Evolutionary conservation across 2,888 invertebrate species (phyloP).

Genomic region (Macrophya annulata): DNA sequence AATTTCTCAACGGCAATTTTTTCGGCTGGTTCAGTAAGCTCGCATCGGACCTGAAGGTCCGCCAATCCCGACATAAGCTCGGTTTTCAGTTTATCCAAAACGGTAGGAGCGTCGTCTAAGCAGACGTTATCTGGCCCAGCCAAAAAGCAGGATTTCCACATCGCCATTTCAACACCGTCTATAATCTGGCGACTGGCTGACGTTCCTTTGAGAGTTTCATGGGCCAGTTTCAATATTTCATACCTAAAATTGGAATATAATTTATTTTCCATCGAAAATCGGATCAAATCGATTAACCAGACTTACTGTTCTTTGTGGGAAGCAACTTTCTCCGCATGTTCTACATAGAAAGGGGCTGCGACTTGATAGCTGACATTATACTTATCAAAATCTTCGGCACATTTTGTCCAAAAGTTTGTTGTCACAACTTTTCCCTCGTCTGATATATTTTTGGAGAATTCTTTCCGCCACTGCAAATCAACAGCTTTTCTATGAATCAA

Average conservation of each 20-base stretch:
- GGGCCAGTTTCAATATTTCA: slow-evolving; percentile 73
- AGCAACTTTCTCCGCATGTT: slow-evolving; percentile 81
- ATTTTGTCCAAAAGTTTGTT: slow-evolving; percentile 81
- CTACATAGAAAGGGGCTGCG: slow-evolving; percentile 85
- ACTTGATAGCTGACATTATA: slow-evolving; percentile 84
- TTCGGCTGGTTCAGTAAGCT: slow-evolving; percentile 68
- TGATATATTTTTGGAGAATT: slow-evolving; percentile 79
- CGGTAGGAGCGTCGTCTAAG: slow-evolving; percentile 61
- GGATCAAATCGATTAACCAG: background rate
- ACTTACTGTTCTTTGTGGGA: slow-evolving; percentile 73
- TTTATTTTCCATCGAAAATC: background rate
- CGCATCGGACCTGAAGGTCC: slow-evolving; percentile 68
- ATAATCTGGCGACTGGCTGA: slow-evolving; percentile 69
- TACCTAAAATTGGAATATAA: slow-evolving; percentile 66
- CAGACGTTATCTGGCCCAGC: slow-evolving; percentile 72
- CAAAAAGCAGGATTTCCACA: slow-evolving; percentile 78
- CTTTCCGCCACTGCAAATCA: slow-evolving; percentile 70
- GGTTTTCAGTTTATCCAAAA: slow-evolving; percentile 72
- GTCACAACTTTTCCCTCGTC: slow-evolving; percentile 71
- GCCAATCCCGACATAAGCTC: slow-evolving; percentile 71
- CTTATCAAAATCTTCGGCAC: slow-evolving; percentile 84
- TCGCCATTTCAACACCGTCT: slow-evolving; percentile 75
- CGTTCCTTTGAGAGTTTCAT: slow-evolving; percentile 71
- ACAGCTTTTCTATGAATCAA: slow-evolving; percentile 15
- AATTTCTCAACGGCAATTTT: slow-evolving; percentile 73